phyloP scores from a whole-genome alignment of 2,888 invertebrate species.

The Ferdinandea cuprea region DNA sequence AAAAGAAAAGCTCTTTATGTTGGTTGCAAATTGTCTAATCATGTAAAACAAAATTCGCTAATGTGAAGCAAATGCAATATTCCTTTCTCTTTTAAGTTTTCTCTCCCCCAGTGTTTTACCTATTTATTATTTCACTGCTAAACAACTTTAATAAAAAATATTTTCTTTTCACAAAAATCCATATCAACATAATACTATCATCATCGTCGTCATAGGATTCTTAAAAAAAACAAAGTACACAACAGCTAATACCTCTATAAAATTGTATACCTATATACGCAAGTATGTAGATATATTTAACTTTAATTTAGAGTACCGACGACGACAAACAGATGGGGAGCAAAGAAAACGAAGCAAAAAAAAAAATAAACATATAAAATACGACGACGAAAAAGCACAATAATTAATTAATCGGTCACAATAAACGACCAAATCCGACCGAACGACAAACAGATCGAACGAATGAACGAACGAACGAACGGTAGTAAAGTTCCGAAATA shows the following conservation, averaged over 20 bases:
- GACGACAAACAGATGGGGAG: too few species aligned
- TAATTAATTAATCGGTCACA: constrained; percentile 74
- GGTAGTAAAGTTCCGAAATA: constrained; percentile 70
- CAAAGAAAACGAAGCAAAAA: constrained; percentile 2
- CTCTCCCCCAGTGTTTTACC: not conserved
- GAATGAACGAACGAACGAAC: constrained; percentile 44
- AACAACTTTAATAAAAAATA: not conserved
- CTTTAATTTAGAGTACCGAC: too few species aligned
- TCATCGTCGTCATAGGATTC: constrained; percentile 32
- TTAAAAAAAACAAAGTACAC: constrained; percentile 28
- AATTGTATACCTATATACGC: constrained; percentile 9
- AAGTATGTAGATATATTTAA: too few species aligned
- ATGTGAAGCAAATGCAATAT: constrained; percentile 15
- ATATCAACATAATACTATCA: constrained; percentile 25
- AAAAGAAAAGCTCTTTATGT: constrained; percentile 23
- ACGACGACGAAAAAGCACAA: constrained; percentile 54
- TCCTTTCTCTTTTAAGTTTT: constrained; percentile 14
- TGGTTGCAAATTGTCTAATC: constrained; percentile 24
- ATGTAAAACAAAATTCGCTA: too few species aligned
- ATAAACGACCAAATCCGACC: constrained; percentile 59
- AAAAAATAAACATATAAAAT: constrained; percentile 40
- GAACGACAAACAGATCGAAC: constrained; percentile 43
- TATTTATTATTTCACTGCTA: not conserved
- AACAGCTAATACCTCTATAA: constrained; percentile 45
- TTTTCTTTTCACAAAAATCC: not conserved